Base-by-base conservation (phyloP, 2,113 vertebrate genomes). In the Hemiscyllium ocellatum region DNA sequence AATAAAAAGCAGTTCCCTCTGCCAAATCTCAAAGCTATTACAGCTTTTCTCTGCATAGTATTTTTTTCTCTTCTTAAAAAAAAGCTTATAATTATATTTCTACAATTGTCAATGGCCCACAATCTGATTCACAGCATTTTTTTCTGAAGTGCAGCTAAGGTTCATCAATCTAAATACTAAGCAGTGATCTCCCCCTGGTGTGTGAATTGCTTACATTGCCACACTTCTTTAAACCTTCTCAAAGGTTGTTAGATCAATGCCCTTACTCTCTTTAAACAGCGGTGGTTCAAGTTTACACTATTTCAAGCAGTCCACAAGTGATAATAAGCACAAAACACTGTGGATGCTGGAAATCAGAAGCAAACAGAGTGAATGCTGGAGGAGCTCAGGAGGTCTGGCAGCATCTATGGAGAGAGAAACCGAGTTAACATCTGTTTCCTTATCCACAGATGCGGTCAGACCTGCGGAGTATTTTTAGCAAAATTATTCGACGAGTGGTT, bases 1-100 rank as follows among this genome's bases (percentile, higher is more conserved):
- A 95, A 95, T 72, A 95, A 70, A 61, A 95, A 20, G 69, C 94
- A 95, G 94, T 42, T 70, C 69, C 65, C 10, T 29, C 24, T 72
- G 69, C 69, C 37, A 70, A 95, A 26, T 95, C 69, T 72, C 42
- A 7, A 29, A 95, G 66, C 94, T 52, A 76, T 47, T 72, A 26
- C 68, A 50, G 94, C 24, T 76, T 50, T 22, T 72, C 69, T 95
- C 20, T 50, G 66, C 37, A 22, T 4, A 42, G 65, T 20, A 47
- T 37, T 94, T 94, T 47, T 42, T 42, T 5, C 80, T 83, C 80
- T 42, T 83, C 37, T 80, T 80, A 37, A 37, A 83, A 83, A 83
- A 83, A 42, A 29, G 22, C 20, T 50, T 72, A 12, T 95, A 69
- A 76, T 95, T 52, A 95, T 4, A 50, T 95, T 52, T 95, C 24